phyloP scores from a whole-genome alignment of 2,888 invertebrate species.

The Ophion slaviceki region DNA sequence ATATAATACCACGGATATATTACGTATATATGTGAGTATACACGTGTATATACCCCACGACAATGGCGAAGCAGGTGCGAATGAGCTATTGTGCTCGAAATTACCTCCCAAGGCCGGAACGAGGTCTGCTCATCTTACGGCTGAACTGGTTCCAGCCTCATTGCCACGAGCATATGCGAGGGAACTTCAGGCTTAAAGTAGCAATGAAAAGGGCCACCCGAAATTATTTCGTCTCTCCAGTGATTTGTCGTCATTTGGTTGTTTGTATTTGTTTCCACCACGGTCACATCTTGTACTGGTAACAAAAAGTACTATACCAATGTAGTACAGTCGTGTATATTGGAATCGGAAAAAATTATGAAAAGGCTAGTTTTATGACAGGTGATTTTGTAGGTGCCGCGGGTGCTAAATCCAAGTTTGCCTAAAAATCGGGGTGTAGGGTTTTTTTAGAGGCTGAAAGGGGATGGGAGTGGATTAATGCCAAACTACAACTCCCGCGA shows the following conservation, averaged over 20 bases:
- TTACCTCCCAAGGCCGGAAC: conserved; percentile 56
- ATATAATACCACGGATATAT: neutral
- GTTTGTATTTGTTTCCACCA: neutral
- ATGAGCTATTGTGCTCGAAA: conserved; percentile 64
- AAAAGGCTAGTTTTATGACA: no score
- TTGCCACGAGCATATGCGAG: conserved; percentile 6
- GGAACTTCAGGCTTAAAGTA: conserved; percentile 9
- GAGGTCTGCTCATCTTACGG: conserved; percentile 61
- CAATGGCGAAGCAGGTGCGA: conserved; percentile 38
- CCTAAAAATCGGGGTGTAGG: no score
- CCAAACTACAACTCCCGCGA: no score
- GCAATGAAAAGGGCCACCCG: conserved; percentile 21
- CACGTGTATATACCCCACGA: conserved; percentile 4
- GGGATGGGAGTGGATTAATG: no score
- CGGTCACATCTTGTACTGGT: neutral
- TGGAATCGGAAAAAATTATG: no score
- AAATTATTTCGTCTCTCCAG: conserved; percentile 1
- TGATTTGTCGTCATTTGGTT: neutral
- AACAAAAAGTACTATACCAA: no score
- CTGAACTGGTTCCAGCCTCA: conserved; percentile 56
- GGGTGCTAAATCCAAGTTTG: no score
- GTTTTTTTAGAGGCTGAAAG: no score
- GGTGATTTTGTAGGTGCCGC: no score
- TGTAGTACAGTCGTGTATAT: no score
- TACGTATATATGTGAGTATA: neutral